phyloP scores from a whole-genome alignment of 2,888 invertebrate species.

The Acanthosepion esculentum region DNA sequence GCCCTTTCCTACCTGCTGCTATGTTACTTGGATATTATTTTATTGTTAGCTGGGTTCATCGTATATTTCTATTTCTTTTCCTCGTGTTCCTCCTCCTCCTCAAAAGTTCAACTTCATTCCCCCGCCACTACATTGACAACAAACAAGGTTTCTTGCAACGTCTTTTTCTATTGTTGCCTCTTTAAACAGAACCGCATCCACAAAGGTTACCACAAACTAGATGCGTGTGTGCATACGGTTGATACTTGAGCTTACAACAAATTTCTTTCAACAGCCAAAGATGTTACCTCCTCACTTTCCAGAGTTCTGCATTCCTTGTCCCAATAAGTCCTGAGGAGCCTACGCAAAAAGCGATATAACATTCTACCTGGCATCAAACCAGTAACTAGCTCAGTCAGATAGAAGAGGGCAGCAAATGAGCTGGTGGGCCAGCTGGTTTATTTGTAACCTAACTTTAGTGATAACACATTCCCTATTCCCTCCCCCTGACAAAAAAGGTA shows the following conservation, averaged over 20 bases:
- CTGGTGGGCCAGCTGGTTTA: neutral
- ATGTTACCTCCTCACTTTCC: constrained; percentile 36
- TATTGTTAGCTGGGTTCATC: neutral
- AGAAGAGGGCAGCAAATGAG: constrained; percentile 2
- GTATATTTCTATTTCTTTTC: neutral
- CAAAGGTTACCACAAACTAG: neutral
- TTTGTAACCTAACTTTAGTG: neutral
- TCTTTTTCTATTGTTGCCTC: constrained; percentile 33
- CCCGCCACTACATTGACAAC: neutral
- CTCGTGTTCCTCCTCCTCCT: neutral
- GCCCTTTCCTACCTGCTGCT: neutral
- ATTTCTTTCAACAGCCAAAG: neutral
- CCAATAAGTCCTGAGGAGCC: constrained; percentile 44
- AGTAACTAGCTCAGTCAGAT: neutral
- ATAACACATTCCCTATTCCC: neutral
- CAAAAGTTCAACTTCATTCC: neutral
- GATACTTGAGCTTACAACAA: neutral
- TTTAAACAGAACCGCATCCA: neutral
- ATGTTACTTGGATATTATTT: neutral
- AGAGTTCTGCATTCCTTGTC: constrained; percentile 45
- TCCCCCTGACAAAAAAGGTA: neutral
- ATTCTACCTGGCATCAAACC: constrained; percentile 39
- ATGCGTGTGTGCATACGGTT: neutral
- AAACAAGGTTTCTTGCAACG: neutral
- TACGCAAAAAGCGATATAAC: neutral